Base-by-base conservation (phyloP, 2,888 invertebrate genomes). In the Smittia sp. region DNA sequence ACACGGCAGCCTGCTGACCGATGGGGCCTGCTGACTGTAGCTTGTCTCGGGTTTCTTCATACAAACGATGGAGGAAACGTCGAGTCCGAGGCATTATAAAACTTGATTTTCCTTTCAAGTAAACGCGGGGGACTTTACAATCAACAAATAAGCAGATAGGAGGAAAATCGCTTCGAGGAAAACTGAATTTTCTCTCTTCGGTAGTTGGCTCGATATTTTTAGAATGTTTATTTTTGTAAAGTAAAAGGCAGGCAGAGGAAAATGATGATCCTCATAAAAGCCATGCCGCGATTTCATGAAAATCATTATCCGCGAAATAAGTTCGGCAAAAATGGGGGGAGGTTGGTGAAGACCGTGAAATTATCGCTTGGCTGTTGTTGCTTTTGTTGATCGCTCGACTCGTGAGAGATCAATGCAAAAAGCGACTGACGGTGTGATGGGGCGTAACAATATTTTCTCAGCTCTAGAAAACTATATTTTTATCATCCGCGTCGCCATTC, bases 141-240 rank as follows among this genome's bases (percentile, higher is more conserved):
- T n/a, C 46, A 46, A 15, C 15, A 32, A 32, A 32, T 9, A 32
- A 32, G 9, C 32, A 2, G 46, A 46, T 15, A 46, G 15, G 46
- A 46, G 2, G 2, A 46, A 58, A 58, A 7, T 20, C 22, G 18
- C 11, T 58, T 58, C 22, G n/a, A 20, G n/a, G 9, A 7, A 58
- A 18, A 58, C 22, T 58, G 15, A 58, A 20, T 22, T 58, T n/a
- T 52, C 13, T 15, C 18, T 15, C 18, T 11, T 46, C 18, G 22
- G 58, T 58, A 9, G 15, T 58, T 58, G 58, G 15, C 58, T 22
- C 18, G 58, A 58, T 69, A 69, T 69, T 69, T 69, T 54, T 69
- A 69, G 69, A 69, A 67, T 24, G 20, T 41, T 58, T 67, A 67
- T 67, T 67, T 67, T 67, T 46, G 39, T 38, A 67, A 41, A 41